A percentile compares a stretch with the other conserved stretches of the same genome.
Conservation (phyloP, 2,888 invertebrate genomes). For the Lacanobia wlatinum region DNA sequence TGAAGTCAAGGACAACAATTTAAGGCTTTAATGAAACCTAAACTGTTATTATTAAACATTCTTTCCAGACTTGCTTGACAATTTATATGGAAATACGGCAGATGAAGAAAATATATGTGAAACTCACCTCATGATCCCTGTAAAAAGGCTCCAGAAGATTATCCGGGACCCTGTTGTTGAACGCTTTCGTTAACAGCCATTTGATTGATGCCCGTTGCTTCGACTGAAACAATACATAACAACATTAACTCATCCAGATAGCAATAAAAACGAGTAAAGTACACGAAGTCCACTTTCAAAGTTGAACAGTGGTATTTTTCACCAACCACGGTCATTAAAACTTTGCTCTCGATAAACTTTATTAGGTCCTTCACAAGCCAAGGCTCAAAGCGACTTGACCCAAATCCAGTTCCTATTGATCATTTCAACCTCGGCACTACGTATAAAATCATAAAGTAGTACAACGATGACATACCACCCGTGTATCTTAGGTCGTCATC, state of each 20-base stretch:
- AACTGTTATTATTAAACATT: conserved; percentile 20
- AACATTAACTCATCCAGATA: neutral
- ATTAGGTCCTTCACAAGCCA: conserved; percentile 38
- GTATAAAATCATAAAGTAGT: conserved; percentile 40
- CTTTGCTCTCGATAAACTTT: conserved; percentile 39
- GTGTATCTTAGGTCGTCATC: conserved; percentile 43
- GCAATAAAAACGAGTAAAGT: neutral
- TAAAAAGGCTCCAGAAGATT: conserved; percentile 98
- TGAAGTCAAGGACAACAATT: conserved; percentile 46
- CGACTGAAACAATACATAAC: conserved; percentile 93
- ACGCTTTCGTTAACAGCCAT: conserved; percentile 99
- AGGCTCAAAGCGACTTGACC: conserved; percentile 43
- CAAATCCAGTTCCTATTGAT: conserved; percentile 47
- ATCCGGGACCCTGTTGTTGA: conserved; percentile 98
- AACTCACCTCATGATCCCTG: conserved; percentile 96
- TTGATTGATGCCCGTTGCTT: conserved; percentile 98
- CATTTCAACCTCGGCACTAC: conserved; percentile 37
- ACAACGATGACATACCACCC: conserved; percentile 50
- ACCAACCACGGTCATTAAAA: conserved; percentile 46
- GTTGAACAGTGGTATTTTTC: conserved; percentile 4
- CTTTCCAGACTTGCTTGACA: neutral
- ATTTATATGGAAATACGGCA: conserved; percentile 8
- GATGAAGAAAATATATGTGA: conserved; percentile 3
- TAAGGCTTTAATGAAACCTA: conserved; percentile 21
- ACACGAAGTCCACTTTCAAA: conserved; percentile 1